phyloP scores from a whole-genome alignment of 2,888 invertebrate genomes.

The Alsophila aescularia region DNA sequence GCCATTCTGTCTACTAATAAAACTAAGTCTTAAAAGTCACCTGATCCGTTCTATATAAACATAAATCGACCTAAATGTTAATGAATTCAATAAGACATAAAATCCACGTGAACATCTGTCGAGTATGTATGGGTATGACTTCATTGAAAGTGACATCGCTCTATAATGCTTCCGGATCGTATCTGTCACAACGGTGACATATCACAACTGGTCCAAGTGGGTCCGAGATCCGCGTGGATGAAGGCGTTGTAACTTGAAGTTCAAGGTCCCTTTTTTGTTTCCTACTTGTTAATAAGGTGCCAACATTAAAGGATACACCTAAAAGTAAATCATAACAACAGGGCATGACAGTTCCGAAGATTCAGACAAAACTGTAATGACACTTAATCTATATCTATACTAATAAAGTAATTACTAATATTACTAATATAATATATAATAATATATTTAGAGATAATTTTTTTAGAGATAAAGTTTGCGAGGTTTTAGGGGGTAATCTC shows the following conservation, averaged over 20 bases:
- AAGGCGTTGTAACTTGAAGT: slow-evolving; percentile 44
- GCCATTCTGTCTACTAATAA: not conserved
- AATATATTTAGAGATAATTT: no score
- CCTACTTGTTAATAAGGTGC: slow-evolving; percentile 22
- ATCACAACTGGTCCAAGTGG: slow-evolving; percentile 20
- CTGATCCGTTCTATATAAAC: not conserved
- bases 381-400: no score
- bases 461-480: no score
- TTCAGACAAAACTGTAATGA: not conserved
- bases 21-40: not conserved
- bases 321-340: slow-evolving; percentile 18
- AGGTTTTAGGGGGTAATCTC: no score
- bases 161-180: slow-evolving; percentile 36
- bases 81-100: not conserved
- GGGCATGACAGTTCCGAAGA: slow-evolving; percentile 4
- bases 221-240: slow-evolving; percentile 32
- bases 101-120: slow-evolving; percentile 3
- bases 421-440: no score
- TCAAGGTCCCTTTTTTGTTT: slow-evolving; percentile 49
- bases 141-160: slow-evolving; percentile 33
- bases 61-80: slow-evolving; percentile 5
- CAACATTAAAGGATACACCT: slow-evolving; percentile 8
- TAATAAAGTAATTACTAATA: no score
- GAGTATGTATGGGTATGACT: slow-evolving; percentile 28
- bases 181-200: slow-evolving; percentile 23